Base-by-base conservation (phyloP, 2,888 invertebrate genomes). In the Crepidodera aurea region DNA sequence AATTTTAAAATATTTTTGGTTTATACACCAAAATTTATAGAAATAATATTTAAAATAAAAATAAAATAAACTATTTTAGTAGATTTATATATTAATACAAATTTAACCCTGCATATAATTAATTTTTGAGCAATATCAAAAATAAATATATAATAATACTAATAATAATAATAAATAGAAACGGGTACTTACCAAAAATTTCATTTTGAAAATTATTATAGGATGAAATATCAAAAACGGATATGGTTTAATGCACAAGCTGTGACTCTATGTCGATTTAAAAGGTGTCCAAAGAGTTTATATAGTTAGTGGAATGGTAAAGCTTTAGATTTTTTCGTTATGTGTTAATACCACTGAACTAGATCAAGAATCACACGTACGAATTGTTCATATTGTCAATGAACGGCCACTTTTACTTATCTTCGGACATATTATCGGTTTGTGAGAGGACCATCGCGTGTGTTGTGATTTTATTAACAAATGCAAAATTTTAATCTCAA, bases 291-390 rank as follows among this genome's bases (percentile, higher is more conserved):
- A 48, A 53, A 57, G 53, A 60, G 65, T 69, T 66, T 71, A 69
- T 69, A 69, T 68, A 68, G 51, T 50, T 37, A 60, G 70, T 70
- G 71, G 73, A 67, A 73, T 70, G 72, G 71, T 69, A 62, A 66
- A 64, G 64, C 60, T 63, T 60, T 46, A 53, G 22, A 58, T 65
- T 60, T 67, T 67, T 69, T 68, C 69, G 69, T 69, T 68, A 69
- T 69, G 70, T 69, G 68, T 69, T 68, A 66, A 70, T 66, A 67
- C 67, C 56, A 64, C 56, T 67, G 62, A 72, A 69, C 70, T 72
- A 72, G 72, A 69, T 70, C 70, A 71, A 66, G 57, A 64, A 68
- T 68, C 64, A 65, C 66, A 65, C 67, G 67, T 67, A 65, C 63
- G 56, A 63, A 61, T 60, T 62, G 62, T 62, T 55, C 60, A 63